Percentiles rank a stretch among this genome's conserved stretches.
Evolutionary conservation across 2,888 invertebrate genomes (phyloP).

Genomic region (Chrysolina oricalcia): DNA sequence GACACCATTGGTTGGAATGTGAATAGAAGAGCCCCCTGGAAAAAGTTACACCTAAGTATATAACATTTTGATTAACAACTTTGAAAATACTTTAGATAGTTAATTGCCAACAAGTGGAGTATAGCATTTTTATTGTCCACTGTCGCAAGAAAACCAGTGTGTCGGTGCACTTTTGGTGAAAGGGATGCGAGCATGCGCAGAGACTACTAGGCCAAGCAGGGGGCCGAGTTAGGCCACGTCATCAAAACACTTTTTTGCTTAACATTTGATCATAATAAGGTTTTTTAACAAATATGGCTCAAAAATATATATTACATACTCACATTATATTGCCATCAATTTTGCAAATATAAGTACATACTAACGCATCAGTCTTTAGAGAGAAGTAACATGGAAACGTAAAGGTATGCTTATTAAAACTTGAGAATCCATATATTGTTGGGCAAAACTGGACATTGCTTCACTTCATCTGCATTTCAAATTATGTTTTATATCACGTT

Average conservation of each 20-base stretch:
- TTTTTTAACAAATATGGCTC: slow-evolving; percentile 70
- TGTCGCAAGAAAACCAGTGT: slow-evolving; percentile 67
- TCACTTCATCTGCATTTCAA: not conserved
- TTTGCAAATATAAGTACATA: slow-evolving; percentile 67
- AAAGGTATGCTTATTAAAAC: slow-evolving; percentile 26
- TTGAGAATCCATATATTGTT: not conserved
- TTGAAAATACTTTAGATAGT: slow-evolving; percentile 68
- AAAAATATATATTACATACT: slow-evolving; percentile 70
- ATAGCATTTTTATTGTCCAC: slow-evolving; percentile 69
- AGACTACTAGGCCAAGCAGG: slow-evolving; percentile 61
- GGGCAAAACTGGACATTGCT: not conserved
- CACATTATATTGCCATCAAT: slow-evolving; percentile 70
- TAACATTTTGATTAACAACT: slow-evolving; percentile 72
- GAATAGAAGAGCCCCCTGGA: slow-evolving; percentile 44
- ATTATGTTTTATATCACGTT: not conserved
- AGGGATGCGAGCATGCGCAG: slow-evolving; percentile 60
- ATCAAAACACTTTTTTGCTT: slow-evolving; percentile 34
- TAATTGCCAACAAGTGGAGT: slow-evolving; percentile 70
- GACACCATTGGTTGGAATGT: not conserved
- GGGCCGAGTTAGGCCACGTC: slow-evolving; percentile 57
- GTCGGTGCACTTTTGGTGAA: slow-evolving; percentile 62
- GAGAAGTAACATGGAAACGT: slow-evolving; percentile 58
- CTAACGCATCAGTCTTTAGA: slow-evolving; percentile 71
- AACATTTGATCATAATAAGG: slow-evolving; percentile 57
- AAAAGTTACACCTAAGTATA: slow-evolving; percentile 61